Base-by-base conservation (phyloP, 1,140 invertebrate genomes). In the Camponotus pennsylvanicus region DNA sequence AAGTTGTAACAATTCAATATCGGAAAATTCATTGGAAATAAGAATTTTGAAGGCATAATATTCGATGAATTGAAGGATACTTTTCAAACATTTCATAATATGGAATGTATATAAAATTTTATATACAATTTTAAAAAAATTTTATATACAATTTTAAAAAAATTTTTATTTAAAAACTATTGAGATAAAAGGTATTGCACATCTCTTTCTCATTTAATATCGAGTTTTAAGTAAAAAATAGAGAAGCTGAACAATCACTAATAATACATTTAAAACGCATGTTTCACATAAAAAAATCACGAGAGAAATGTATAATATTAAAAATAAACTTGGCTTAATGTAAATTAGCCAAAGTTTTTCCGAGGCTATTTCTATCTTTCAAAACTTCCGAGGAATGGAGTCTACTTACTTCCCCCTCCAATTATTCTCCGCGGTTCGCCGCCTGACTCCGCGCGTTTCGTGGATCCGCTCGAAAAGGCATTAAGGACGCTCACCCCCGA, bases 381-480 rank as follows among this genome's bases (percentile, higher is more conserved):
- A 13, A 82, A 83, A 83, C 8, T 83, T 45, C 4, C 21, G 13
- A 37, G 34, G 15, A 84, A 63, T 49, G 9, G 34, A 64, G 27
- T 55, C 70, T 57, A 42, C 15, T n/a, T 13, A 3, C 42, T 61
- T 71, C 42, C 64, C 21, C 37, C 64, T 15, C 37, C 45, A 83
- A 83, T 83, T 75, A 83, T 83, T 83, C 18, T 45, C 69, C 69
- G 76, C 42, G 84, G 64, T 49, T 55, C 69, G 61, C 73, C 52
- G 67, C 64, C 75, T 80, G 59, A 86, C 55, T 80, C 77, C 15
- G 49, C 76, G 66, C 69, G 59, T 75, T 85, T 83, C 80, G 32
- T 57, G 64, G 57, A 55, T 66, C 40, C 91, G 93, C 94, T 94
- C 92, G 92, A 93, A 94, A 94, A 94, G 90, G 90, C 91, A 94